Evolutionary conservation across 53 echinoderm and acorn worm species (phyloP), one percentile per base, ranked within the genome.

Genomic region (Stichopus horrens): DNA sequence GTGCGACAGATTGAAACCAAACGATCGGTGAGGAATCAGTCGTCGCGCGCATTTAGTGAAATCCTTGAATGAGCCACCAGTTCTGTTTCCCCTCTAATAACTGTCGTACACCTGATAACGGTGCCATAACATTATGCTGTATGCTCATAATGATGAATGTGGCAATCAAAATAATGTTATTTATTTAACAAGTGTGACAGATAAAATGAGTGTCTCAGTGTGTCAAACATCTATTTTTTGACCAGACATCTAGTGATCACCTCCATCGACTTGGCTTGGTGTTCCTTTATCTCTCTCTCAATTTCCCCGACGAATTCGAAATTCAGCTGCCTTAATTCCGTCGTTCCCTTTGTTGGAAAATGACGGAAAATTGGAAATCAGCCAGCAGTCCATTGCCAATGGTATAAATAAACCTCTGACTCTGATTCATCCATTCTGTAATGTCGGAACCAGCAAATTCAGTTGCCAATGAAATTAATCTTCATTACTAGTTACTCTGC

Each of bases 381-480:
- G 57, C 80, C 21, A 58, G 21, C 8, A 80, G 58, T 57, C 79
- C 79, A 54, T 80, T 80, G 9, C 80, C 80, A 5, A 6, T 10
- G 7, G 56, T 3, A 4, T 80, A 19, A 8, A 56, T 0, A 80
- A 21, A 16, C 54, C 56, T 21, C 19, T 80, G 57, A 53, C 80
- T 55, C 57, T 18, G 56, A 21, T 53, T n/a, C 80, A 80, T 80
- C 80, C 80, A 80, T 14, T 57, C 8, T 58, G n/a, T 80, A 53
- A 80, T 54, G 9, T 80, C 80, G 55, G 51, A 57, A 13, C 80
- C 80, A 56, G 55, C 57, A 18, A 80, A 80, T 52, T 80, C 58
- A 80, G 18, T 18, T 37, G 37, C 37, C 37, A 37, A 37, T 37
- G 0, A 37, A 37, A 37, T 37, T 0, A 37, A 37, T 37, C 2